phyloP scores from a whole-genome alignment of 1,140 invertebrate species.

The Paracyclopina nana region DNA sequence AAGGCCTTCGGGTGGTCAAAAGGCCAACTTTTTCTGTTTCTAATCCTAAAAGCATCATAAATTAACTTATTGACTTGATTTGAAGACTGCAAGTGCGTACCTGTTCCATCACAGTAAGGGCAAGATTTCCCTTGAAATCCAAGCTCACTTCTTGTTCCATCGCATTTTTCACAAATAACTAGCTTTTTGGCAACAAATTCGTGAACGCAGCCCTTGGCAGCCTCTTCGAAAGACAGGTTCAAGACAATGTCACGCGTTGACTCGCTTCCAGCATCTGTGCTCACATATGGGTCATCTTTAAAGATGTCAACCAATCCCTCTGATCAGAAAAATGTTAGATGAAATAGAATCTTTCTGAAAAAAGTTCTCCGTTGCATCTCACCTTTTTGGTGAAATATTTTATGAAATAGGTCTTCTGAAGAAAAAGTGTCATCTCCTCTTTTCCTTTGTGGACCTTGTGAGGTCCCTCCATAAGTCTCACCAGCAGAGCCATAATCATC shows the following conservation, averaged over 20 bases:
- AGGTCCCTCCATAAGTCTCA: background rate
- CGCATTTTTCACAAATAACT: constrained; percentile 3
- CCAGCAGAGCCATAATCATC: constrained; percentile 22
- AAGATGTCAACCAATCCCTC: no score
- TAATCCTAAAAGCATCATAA: background rate
- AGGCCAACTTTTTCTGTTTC: constrained; percentile 14
- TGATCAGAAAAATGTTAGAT: background rate
- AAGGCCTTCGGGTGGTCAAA: constrained; percentile 1
- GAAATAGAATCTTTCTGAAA: background rate
- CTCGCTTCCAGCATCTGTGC: background rate
- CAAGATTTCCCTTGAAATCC: constrained; percentile 9
- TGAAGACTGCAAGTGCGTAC: background rate
- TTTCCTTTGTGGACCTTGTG: background rate
- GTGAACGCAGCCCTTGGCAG: background rate
- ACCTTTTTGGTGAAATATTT: constrained; percentile 1
- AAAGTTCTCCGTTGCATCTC: background rate
- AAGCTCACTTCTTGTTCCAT: background rate
- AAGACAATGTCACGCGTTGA: background rate
- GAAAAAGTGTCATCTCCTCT: background rate
- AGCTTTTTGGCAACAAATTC: background rate
- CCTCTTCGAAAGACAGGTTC: constrained; percentile 8
- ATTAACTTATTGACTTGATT: background rate
- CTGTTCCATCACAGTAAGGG: constrained; percentile 14
- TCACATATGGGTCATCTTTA: no score
- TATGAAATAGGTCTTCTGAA: constrained; percentile 12